These are phyloP conservation scores for Drosophila sproati DNA, from an alignment of 1,140 invertebrate species.

Conservation along the genomic window DNA sequence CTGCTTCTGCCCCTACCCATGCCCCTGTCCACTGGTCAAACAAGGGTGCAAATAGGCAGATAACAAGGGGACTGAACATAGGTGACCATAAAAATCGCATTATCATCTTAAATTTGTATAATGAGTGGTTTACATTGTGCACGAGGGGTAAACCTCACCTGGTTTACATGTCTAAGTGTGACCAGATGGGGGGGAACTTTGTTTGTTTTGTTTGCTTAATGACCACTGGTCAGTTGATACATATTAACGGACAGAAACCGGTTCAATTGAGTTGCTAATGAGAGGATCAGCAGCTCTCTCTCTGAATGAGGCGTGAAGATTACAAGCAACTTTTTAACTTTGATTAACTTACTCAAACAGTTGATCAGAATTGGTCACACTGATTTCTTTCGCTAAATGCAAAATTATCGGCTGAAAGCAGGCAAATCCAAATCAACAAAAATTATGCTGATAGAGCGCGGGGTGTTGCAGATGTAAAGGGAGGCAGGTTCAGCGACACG, in stretches of 20 bases:
- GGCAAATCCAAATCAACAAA: not conserved
- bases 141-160: conserved; percentile 18
- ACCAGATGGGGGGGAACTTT: conserved; percentile 11
- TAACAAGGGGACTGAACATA: conserved; percentile 5
- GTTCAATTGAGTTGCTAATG: conserved; percentile 26
- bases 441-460: too few species aligned
- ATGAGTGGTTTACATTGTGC: conserved; percentile 29
- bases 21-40: conserved; percentile 40
- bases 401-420: conserved; percentile 3
- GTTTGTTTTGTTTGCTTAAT: conserved; percentile 38
- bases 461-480: not conserved
- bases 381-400: not conserved
- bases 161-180: not conserved
- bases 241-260: conserved; percentile 9
- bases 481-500: conserved; percentile 19
- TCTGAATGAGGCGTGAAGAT: conserved; percentile 22
- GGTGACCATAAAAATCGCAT: conserved; percentile 67
- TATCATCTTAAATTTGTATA: conserved; percentile 68
- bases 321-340: not conserved
- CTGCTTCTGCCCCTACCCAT: not conserved
- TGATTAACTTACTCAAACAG: not conserved
- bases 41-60: conserved; percentile 55
- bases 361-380: conserved; percentile 19
- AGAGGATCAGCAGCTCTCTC: not conserved
- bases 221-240: conserved; percentile 39